Percentiles rank a stretch among this genome's conserved stretches.
Evolutionary conservation across 2,888 invertebrate species (phyloP).

Genomic region (Hybos culiciformis): DNA sequence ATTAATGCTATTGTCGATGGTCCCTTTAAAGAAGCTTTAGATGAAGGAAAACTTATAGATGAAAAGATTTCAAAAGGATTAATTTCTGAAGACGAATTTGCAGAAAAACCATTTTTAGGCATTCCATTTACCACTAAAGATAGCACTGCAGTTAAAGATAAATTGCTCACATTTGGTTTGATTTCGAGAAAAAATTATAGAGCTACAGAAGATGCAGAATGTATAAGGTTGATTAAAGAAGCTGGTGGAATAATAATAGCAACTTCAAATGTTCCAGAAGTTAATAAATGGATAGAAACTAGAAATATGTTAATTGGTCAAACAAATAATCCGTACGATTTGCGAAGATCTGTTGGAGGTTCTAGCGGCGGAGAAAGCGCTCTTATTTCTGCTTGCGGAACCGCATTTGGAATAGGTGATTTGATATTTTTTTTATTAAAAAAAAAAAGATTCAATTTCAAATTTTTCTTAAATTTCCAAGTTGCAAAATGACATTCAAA

Average conservation of each 20-base stretch:
- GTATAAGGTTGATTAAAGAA: constrained; percentile 52
- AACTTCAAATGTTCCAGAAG: constrained; percentile 85
- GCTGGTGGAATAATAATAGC: constrained; percentile 81
- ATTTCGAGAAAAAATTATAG: constrained; percentile 44
- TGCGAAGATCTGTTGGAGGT: constrained; percentile 73
- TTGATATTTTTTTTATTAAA: too few relatives aligned
- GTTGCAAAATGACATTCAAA: too few relatives aligned
- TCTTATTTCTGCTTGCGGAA: constrained; percentile 62
- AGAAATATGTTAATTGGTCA: constrained; percentile 78
- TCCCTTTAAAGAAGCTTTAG: constrained; percentile 60
- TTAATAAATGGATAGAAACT: constrained; percentile 84
- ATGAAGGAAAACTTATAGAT: constrained; percentile 65
- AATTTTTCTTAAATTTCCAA: too few relatives aligned
- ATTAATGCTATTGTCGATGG: constrained; percentile 76
- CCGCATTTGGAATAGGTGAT: constrained; percentile 67
- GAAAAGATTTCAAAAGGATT: constrained; percentile 44
- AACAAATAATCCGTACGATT: constrained; percentile 84
- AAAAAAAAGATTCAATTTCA: too few relatives aligned
- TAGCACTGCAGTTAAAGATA: constrained; percentile 63
- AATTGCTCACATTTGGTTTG: constrained; percentile 56
- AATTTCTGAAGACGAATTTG: constrained; percentile 47
- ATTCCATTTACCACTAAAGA: constrained; percentile 91
- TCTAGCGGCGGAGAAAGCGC: constrained; percentile 83
- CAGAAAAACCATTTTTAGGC: constrained; percentile 66
- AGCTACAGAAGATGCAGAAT: constrained; percentile 63